Percentiles rank a stretch among this genome's conserved stretches.
phyloP scores from a whole-genome alignment of 2,113 vertebrate genomes.

The Hippolais icterina region DNA sequence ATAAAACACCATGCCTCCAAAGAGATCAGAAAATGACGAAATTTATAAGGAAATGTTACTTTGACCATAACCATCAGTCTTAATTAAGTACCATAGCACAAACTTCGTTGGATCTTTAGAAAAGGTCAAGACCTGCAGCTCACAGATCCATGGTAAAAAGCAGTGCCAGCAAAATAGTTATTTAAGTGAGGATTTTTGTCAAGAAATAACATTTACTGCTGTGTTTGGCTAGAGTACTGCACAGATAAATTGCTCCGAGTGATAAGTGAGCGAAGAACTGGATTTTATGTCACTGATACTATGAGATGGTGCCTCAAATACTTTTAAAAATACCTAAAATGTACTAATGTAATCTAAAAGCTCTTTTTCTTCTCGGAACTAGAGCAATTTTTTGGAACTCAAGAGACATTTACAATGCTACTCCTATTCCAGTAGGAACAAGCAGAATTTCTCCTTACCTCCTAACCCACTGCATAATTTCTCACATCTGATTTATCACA shows the following conservation, averaged over 20 bases:
- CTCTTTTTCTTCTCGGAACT: not conserved
- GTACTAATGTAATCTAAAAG: not conserved
- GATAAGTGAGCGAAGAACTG: not conserved
- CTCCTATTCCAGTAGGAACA: not conserved
- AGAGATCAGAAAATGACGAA: constrained; percentile 62
- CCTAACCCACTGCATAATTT: not conserved
- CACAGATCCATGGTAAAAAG: not conserved
- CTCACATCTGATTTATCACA: not conserved
- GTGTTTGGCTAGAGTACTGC: not conserved
- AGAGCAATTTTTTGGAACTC: not conserved
- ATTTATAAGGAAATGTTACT: constrained; percentile 55
- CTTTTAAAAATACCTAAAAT: not conserved
- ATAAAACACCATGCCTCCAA: constrained; percentile 40
- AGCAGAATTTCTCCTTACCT: not conserved
- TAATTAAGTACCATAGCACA: constrained; percentile 39
- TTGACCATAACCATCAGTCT: constrained; percentile 42
- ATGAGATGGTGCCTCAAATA: not conserved
- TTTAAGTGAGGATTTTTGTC: not conserved
- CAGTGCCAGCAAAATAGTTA: not conserved
- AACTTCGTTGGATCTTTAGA: not conserved
- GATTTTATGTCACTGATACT: not conserved
- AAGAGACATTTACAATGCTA: not conserved
- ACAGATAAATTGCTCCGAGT: not conserved
- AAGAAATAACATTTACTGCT: not conserved
- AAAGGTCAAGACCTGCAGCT: not conserved